A percentile compares a stretch with the other conserved stretches of the same genome.
Conservation (phyloP, 2,797 vertebrate genomes). For the Sternarchorhynchus goeldii region DNA sequence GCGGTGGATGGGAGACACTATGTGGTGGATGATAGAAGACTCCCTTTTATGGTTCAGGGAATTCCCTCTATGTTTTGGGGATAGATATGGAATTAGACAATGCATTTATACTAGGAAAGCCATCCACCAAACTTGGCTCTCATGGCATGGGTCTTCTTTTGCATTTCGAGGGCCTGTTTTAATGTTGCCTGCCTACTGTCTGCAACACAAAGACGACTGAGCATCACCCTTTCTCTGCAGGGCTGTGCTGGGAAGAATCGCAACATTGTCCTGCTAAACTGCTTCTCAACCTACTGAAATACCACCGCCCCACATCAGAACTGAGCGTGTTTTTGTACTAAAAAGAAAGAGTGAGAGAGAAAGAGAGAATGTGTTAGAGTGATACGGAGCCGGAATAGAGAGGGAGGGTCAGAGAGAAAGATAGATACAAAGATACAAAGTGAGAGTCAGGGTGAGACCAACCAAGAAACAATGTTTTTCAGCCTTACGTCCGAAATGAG, state of each 20-base stretch:
- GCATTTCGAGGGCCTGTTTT: neutral
- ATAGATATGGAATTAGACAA: neutral
- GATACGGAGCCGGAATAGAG: neutral
- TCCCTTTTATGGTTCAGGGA: neutral
- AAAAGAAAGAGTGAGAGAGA: slow-evolving; percentile 5
- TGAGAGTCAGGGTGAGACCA: neutral
- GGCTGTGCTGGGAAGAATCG: neutral
- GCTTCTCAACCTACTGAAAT: slow-evolving; percentile 79
- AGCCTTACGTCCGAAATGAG: too few relatives aligned
- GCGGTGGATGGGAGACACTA: neutral
- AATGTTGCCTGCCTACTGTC: neutral
- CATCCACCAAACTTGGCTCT: neutral
- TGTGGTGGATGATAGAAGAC: neutral
- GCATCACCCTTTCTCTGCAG: neutral
- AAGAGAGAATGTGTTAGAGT: neutral
- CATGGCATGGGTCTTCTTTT: neutral
- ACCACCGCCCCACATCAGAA: slow-evolving; percentile 77
- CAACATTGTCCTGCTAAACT: slow-evolving; percentile 69
- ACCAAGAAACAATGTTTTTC: neutral
- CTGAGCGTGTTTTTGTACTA: slow-evolving; percentile 24
- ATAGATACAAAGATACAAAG: neutral
- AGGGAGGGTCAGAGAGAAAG: neutral
- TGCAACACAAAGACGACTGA: slow-evolving; percentile 1
- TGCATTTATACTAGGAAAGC: neutral
- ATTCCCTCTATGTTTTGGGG: neutral